Conservation (phyloP, 1,140 invertebrate genomes). For the Drosophila ercepeae region DNA sequence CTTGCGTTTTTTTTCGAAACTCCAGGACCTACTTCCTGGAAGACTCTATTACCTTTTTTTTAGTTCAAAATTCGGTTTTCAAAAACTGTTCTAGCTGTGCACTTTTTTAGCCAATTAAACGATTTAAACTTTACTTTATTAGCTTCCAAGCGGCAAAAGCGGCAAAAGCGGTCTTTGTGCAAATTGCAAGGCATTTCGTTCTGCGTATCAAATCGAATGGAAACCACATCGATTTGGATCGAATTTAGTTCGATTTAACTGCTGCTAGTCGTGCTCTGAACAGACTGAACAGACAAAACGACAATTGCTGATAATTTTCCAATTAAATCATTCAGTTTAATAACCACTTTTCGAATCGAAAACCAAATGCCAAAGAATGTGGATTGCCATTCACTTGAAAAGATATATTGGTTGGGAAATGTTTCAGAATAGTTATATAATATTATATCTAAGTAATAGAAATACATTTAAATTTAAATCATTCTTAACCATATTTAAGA, state of each 20-base stretch:
- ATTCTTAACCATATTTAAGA: no score
- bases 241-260: constrained; percentile 50
- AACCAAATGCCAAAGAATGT: constrained; percentile 10
- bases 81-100: not conserved
- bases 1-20: no score
- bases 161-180: constrained; percentile 40
- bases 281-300: constrained; percentile 27
- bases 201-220: constrained; percentile 11
- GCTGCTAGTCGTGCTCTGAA: constrained; percentile 22
- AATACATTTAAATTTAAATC: no score
- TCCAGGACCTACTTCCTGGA: constrained; percentile 69
- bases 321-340: constrained; percentile 78
- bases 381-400: constrained; percentile 30
- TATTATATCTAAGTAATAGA: no score
- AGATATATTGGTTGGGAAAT: no score
- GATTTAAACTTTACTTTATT: no score
- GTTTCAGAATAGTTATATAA: no score
- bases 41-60: constrained; percentile 51
- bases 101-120: not conserved
- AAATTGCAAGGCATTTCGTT: constrained; percentile 46
- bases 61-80: not conserved
- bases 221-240: constrained; percentile 30
- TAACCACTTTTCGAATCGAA: constrained; percentile 34
- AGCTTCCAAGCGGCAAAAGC: no score
- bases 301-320: constrained; percentile 64